A percentile compares a stretch with the other conserved stretches of the same genome.
Conservation (phyloP, 2,797 vertebrate genomes). For the Setipinna tenuifilis region DNA sequence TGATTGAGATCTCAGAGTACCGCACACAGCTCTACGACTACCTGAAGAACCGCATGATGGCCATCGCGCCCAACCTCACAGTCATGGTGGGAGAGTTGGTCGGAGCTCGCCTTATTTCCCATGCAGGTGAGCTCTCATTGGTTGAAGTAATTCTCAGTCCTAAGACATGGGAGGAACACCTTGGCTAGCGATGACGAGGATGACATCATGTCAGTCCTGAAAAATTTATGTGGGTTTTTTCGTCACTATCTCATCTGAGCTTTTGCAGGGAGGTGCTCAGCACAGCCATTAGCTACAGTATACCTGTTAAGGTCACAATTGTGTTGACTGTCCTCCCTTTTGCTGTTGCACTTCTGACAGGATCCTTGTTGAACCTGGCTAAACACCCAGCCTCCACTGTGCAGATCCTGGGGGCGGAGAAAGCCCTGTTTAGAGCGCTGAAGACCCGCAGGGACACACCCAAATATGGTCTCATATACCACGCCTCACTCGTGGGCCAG, state of each 20-base stretch:
- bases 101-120: conserved; percentile 93
- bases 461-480: conserved; percentile 98
- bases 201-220: conserved; percentile 65
- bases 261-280: conserved; percentile 33
- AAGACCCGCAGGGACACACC: conserved; percentile 94
- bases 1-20: conserved; percentile 97
- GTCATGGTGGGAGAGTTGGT: conserved; percentile 96
- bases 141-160: not conserved
- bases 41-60: conserved; percentile 98
- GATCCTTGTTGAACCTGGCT: conserved; percentile 94
- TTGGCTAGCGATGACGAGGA: conserved; percentile 68
- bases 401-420: conserved; percentile 96
- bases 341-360: conserved; percentile 61
- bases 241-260: conserved; percentile 98
- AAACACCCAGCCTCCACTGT: conserved; percentile 97
- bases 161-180: not conserved
- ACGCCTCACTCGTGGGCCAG: conserved; percentile 97
- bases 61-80: conserved; percentile 95
- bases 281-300: not conserved
- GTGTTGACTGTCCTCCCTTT: not conserved
- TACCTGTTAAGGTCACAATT: not conserved
- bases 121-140: conserved; percentile 81
- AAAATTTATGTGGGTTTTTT: conserved; percentile 68
- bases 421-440: conserved; percentile 94
- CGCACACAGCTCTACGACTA: conserved; percentile 95